Percentiles rank a stretch among this genome's conserved stretches.
Conservation (phyloP, 2,888 invertebrate genomes). For the Erebia ligea region DNA sequence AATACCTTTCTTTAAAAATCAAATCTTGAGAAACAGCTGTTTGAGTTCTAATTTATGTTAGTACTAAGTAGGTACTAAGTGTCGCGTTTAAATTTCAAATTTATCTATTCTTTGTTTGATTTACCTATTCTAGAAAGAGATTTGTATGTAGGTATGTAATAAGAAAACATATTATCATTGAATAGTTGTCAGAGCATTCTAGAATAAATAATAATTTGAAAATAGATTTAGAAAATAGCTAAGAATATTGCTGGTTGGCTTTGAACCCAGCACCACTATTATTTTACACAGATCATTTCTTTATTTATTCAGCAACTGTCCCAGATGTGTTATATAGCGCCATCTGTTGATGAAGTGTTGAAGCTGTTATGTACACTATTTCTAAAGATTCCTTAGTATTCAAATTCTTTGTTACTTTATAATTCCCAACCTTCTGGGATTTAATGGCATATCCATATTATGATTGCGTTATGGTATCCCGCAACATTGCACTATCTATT, state of each 20-base stretch:
- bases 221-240: background rate
- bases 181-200: background rate
- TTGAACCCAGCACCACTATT: background rate
- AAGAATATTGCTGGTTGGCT: background rate
- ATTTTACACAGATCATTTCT: background rate
- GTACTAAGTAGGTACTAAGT: background rate
- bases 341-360: constrained; percentile 6
- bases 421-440: too few relatives aligned
- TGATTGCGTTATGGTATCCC: too few relatives aligned
- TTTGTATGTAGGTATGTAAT: background rate
- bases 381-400: too few relatives aligned
- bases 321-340: background rate
- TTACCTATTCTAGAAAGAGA: background rate
- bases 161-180: background rate
- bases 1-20: background rate
- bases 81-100: background rate
- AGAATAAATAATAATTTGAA: background rate
- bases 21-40: constrained; percentile 32
- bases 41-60: constrained; percentile 10
- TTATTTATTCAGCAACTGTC: too few relatives aligned
- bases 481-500: too few relatives aligned
- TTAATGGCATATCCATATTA: too few relatives aligned
- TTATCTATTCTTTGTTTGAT: background rate
- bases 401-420: too few relatives aligned
- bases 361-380: background rate